These are phyloP conservation scores for Idaea dimidiata DNA, from an alignment of 2,888 invertebrate species.

Conservation along the genomic window DNA sequence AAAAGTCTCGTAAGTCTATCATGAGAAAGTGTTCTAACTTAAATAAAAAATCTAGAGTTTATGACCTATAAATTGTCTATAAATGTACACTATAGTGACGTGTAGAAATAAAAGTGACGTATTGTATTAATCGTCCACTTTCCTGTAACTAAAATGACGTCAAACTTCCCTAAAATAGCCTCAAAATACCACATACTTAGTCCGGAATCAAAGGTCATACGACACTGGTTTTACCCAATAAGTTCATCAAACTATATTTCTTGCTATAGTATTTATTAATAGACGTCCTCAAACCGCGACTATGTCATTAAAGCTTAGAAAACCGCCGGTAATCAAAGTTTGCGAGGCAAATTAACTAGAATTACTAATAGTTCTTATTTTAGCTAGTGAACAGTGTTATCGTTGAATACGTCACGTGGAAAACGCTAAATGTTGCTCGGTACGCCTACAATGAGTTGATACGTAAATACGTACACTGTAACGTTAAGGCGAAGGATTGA, in stretches of 20 bases:
- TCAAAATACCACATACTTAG: background rate
- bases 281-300: background rate
- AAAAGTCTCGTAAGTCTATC: too few species aligned
- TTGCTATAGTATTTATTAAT: background rate
- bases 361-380: conserved; percentile 1
- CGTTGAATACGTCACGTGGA: background rate
- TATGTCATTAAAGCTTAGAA: background rate
- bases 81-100: background rate
- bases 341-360: background rate
- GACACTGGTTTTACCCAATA: background rate
- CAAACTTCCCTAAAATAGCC: background rate
- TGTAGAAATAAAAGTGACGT: background rate
- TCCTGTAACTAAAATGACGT: background rate
- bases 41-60: too few species aligned
- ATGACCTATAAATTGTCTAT: background rate
- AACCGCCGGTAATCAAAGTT: background rate
- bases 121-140: background rate
- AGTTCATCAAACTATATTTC: background rate
- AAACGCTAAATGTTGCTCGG: background rate
- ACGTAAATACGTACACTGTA: too few species aligned
- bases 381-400: background rate
- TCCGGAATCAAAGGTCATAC: background rate
- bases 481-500: too few species aligned
- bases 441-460: too few species aligned
- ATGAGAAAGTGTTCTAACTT: too few species aligned